These are phyloP conservation scores for Halocynthia roretzi DNA, from an alignment of 23 tunicate species.

Conservation along the genomic window DNA sequence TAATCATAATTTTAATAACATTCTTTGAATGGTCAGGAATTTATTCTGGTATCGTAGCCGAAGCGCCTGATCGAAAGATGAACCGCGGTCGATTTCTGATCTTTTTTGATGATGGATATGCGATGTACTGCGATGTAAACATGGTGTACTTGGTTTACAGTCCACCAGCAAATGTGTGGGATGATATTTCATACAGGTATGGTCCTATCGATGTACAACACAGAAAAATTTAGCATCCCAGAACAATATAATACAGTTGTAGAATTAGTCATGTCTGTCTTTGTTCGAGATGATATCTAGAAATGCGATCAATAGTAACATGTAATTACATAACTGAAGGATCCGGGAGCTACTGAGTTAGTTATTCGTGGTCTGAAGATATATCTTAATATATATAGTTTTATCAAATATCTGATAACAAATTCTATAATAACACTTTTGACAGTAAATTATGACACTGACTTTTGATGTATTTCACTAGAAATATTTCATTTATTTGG, in stretches of 20 bases:
- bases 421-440: no score
- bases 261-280: no score
- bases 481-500: not conserved
- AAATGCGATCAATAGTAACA: no score
- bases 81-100: conserved; percentile 54
- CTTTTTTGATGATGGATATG: conserved; percentile 88
- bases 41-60: conserved; percentile 75
- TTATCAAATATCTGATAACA: no score
- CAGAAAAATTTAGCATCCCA: no score
- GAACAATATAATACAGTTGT: no score
- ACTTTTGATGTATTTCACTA: not conserved
- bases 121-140: conserved; percentile 48
- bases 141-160: conserved; percentile 60
- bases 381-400: no score
- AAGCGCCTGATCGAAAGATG: conserved; percentile 35
- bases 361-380: no score
- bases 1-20: not conserved
- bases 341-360: no score
- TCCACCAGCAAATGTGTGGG: conserved; percentile 44
- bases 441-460: no score
- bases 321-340: no score
- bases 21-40: conserved; percentile 23
- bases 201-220: not conserved
- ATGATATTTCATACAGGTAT: conserved; percentile 64
- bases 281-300: no score